Evolutionary conservation across 2,888 invertebrate species (phyloP).

Genomic region (Tiliacea aurago): DNA sequence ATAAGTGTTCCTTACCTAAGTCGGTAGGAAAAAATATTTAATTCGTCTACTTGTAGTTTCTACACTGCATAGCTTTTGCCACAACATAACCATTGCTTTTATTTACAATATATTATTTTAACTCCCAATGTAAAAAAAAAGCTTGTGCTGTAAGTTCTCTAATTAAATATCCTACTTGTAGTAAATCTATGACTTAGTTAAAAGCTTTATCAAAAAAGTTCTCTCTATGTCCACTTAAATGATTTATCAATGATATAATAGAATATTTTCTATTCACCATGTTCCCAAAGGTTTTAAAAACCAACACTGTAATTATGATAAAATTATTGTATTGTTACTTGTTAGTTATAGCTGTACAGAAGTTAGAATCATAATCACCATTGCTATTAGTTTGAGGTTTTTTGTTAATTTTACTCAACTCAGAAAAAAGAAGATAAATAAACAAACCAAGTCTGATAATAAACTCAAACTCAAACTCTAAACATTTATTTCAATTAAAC

Average conservation of each 20-base stretch:
- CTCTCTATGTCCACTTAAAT: background rate
- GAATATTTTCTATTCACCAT: background rate
- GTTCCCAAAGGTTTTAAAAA: background rate
- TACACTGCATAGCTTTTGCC: background rate
- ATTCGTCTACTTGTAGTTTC: background rate
- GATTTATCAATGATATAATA: background rate
- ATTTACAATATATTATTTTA: background rate
- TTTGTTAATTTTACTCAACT: background rate
- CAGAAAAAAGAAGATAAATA: background rate
- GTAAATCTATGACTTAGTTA: background rate
- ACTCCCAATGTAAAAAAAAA: too few relatives aligned
- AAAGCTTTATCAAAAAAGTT: background rate
- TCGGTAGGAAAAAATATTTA: background rate
- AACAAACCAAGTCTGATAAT: background rate
- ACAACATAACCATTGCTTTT: background rate
- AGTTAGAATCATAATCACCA: background rate
- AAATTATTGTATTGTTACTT: background rate
- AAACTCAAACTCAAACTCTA: too few relatives aligned
- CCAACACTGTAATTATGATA: too few relatives aligned
- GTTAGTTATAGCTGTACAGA: background rate
- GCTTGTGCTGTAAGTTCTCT: too few relatives aligned
- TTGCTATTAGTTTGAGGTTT: background rate
- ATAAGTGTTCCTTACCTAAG: background rate
- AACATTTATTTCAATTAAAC: too few relatives aligned
- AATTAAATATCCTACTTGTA: background rate